phyloP scores from a whole-genome alignment of 2,888 invertebrate species.

The Ichneumoninae sp. region DNA sequence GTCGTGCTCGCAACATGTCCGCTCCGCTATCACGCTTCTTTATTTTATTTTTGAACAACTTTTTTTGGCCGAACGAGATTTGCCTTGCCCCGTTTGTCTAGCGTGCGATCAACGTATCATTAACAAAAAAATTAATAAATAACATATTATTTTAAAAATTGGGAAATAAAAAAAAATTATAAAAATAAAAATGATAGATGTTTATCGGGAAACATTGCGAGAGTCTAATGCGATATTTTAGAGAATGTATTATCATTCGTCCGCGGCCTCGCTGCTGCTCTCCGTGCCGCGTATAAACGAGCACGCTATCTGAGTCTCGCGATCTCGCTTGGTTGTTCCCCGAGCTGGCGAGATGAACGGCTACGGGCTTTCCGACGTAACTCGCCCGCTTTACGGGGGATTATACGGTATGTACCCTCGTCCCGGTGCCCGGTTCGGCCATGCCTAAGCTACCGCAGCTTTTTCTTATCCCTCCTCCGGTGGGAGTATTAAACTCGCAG shows the following conservation, averaged over 20 bases:
- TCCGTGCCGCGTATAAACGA: not conserved
- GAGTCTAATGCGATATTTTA: slow-evolving; percentile 53
- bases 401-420: slow-evolving; percentile 47
- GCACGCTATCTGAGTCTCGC: slow-evolving; percentile 45
- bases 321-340: slow-evolving; percentile 46
- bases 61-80: not conserved
- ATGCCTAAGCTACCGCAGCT: slow-evolving; percentile 24
- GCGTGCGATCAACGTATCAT: slow-evolving; percentile 1
- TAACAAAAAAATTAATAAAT: not conserved
- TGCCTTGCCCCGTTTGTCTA: not conserved
- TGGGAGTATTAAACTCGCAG: slow-evolving; percentile 1
- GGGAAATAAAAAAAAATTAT: not conserved
- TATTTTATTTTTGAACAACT: too few species aligned
- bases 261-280: not conserved
- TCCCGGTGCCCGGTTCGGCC: not conserved
- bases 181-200: not conserved
- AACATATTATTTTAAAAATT: not conserved
- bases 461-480: slow-evolving; percentile 13
- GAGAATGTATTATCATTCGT: slow-evolving; percentile 1
- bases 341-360: slow-evolving; percentile 52
- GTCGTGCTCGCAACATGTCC: too few species aligned
- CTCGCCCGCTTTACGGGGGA: slow-evolving; percentile 36
- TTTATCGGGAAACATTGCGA: not conserved
- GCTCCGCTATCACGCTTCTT: not conserved
- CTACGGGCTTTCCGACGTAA: slow-evolving; percentile 52